Evolutionary conservation across 2,113 vertebrate species (phyloP).

Genomic region (Centropus unirufus): DNA sequence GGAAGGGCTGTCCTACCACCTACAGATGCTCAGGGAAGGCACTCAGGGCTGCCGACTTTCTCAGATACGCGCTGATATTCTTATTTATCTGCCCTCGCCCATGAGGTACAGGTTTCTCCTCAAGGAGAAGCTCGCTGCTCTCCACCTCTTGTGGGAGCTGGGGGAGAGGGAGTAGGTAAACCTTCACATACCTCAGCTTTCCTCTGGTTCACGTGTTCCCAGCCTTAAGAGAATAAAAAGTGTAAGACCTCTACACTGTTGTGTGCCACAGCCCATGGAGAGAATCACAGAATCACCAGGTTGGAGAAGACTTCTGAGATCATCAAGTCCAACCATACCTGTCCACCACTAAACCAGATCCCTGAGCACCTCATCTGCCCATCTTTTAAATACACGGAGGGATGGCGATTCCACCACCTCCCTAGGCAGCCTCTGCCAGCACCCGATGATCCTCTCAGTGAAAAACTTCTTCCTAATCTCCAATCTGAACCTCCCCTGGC

Average conservation of each 20-base stretch:
- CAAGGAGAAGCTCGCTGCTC: not conserved
- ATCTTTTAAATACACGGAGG: too few species aligned
- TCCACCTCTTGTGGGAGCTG: not conserved
- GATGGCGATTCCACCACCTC: too few species aligned
- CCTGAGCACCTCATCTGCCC: too few species aligned
- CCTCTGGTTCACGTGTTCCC: not conserved
- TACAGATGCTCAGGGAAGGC: not conserved
- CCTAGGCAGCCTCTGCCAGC: too few species aligned
- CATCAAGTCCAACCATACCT: too few species aligned
- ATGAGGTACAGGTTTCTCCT: not conserved
- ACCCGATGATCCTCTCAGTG: too few species aligned
- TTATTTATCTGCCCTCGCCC: not conserved
- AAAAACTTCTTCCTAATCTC: too few species aligned
- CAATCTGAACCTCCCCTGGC: too few species aligned
- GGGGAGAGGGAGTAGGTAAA: not conserved
- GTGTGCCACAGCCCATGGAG: not conserved
- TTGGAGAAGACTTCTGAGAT: too few species aligned
- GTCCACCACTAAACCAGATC: too few species aligned
- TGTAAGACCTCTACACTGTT: not conserved
- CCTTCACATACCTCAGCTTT: not conserved
- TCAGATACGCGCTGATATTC: not conserved
- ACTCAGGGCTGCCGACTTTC: not conserved
- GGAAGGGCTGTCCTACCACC: not conserved
- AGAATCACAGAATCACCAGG: not conserved
- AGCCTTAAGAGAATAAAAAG: not conserved